Base-by-base conservation (phyloP, 2,888 invertebrate genomes). In the Acronicta aceris region DNA sequence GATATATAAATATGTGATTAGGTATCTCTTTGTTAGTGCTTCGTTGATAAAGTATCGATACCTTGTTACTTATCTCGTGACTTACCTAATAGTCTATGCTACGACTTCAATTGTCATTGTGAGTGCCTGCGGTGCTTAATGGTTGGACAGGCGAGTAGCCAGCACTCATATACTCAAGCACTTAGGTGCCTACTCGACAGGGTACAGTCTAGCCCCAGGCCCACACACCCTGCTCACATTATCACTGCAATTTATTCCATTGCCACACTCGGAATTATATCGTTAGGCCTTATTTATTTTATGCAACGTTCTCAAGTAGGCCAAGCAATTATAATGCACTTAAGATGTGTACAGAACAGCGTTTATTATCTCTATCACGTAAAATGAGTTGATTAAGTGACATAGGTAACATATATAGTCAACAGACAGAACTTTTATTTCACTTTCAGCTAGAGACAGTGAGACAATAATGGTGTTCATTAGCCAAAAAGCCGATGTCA, bases 321-420 rank as follows among this genome's bases (percentile, higher is more conserved):
- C 69, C 73, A 68, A 69, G 78, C 85, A 86, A 89, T 89, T 89
- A 89, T 89, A 86, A 85, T 84, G 81, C 82, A 84, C 82, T 89
- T 87, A 89, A 72, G 81, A 81, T 81, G 80, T 84, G 78, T 82
- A 73, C 74, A 81, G 70, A 77, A 69, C 67, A 51, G 53, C 55
- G 63, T 76, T 79, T 81, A 80, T 80, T 79, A 81, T 67, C 61
- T 82, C 84, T 85, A 85, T 83, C 76, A 78, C 62, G 53, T 74
- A 58, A 79, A 85, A 85, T 75, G 69, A 78, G 79, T 66, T 79
- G 76, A 82, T 85, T 79, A 27, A 27, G 79, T 76, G 72, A 80
- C 53, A 72, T 10, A 30, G 5, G 30, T 3, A 2, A 7, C 7
- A 4, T 59, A 74, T 71, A 79, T 75, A 71, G 76, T 73, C 65